A percentile compares a stretch with the other conserved stretches of the same genome.
phyloP scores from a whole-genome alignment of 2,888 invertebrate genomes.

The Nezara viridula region DNA sequence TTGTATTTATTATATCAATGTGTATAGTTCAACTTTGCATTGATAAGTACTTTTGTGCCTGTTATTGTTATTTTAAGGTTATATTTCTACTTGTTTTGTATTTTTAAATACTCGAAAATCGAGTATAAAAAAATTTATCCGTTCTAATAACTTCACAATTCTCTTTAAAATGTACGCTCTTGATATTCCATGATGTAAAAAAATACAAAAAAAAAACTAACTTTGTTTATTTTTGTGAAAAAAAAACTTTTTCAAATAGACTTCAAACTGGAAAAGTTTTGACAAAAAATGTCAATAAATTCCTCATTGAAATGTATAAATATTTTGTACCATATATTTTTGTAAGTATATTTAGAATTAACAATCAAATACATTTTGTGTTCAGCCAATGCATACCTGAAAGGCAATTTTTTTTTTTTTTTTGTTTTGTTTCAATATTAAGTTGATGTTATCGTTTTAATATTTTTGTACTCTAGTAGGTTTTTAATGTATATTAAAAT shows the following conservation, averaged over 20 bases:
- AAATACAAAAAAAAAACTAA: conserved; percentile 18
- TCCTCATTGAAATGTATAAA: conserved; percentile 63
- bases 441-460: conserved; percentile 61
- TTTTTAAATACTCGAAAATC: conserved; percentile 1
- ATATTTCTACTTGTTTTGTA: conserved; percentile 43
- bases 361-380: conserved; percentile 65
- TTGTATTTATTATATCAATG: conserved; percentile 33
- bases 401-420: conserved; percentile 61
- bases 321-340: conserved; percentile 64
- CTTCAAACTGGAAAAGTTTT: conserved; percentile 45
- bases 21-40: conserved; percentile 45
- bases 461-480: conserved; percentile 61
- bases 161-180: neutral
- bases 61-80: conserved; percentile 40
- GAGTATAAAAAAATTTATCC: neutral
- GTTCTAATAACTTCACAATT: neutral
- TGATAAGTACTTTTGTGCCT: conserved; percentile 49
- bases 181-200: neutral
- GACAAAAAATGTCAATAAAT: conserved; percentile 54
- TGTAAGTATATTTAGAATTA: conserved; percentile 64
- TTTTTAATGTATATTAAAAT: conserved; percentile 59
- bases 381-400: conserved; percentile 64
- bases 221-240: conserved; percentile 36
- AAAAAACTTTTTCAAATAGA: conserved; percentile 50
- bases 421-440: conserved; percentile 55